phyloP scores from a whole-genome alignment of 1,140 invertebrate species.

The Megalopta genalis region DNA sequence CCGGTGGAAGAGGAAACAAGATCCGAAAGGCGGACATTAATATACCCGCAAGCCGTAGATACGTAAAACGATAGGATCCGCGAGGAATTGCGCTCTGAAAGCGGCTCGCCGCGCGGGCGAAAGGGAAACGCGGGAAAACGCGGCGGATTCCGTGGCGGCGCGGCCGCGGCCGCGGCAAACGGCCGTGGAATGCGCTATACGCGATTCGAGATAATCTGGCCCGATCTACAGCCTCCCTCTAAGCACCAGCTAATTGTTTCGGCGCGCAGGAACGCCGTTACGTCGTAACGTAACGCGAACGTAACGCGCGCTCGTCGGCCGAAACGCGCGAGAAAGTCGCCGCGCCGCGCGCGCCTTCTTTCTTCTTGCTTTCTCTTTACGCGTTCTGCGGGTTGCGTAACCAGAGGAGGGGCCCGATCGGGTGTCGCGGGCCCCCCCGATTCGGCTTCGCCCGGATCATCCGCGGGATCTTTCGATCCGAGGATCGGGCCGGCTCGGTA shows the following conservation, averaged over 20 bases:
- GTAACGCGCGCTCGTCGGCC: conserved; percentile 59
- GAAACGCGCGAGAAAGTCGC: conserved; percentile 76
- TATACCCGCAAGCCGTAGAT: too few species aligned
- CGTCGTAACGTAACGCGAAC: conserved; percentile 65
- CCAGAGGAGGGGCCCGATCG: conserved; percentile 66
- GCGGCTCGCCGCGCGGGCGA: not conserved
- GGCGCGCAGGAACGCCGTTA: conserved; percentile 36
- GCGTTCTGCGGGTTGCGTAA: conserved; percentile 71
- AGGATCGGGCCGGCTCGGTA: not conserved
- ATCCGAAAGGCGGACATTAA: too few species aligned
- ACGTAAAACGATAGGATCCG: too few species aligned
- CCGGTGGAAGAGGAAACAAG: too few species aligned
- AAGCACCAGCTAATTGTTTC: conserved; percentile 60
- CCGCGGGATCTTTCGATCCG: not conserved
- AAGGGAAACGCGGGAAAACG: not conserved
- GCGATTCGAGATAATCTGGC: not conserved
- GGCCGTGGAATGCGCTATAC: conserved; percentile 50
- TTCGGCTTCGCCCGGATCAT: not conserved
- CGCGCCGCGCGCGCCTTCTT: conserved; percentile 71
- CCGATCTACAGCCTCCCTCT: conserved; percentile 33
- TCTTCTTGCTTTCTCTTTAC: conserved; percentile 78
- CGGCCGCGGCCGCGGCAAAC: too few species aligned
- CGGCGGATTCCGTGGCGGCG: not conserved
- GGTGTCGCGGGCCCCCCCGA: conserved; percentile 70
- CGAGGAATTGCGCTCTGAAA: too few species aligned